Evolutionary conservation across 2,113 vertebrate species (phyloP).

Genomic region (Fregetta grallaria): DNA sequence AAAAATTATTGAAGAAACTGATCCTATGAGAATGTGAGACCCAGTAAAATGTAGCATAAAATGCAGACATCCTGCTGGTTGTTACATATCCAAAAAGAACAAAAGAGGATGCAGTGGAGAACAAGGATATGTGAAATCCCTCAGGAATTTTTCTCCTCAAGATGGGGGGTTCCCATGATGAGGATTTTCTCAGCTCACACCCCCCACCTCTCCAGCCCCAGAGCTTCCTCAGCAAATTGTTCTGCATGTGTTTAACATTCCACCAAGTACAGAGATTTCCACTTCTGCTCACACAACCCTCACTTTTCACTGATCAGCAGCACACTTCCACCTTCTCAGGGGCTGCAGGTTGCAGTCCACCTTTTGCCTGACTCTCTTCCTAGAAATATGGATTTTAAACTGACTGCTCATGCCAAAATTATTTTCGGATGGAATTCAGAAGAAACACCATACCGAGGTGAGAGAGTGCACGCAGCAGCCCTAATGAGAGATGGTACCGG

Average conservation of each 20-base stretch:
- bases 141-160: background rate
- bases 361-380: background rate
- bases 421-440: background rate
- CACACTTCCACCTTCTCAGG: background rate
- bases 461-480: fast-evolving
- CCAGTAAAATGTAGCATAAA: background rate
- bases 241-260: background rate
- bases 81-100: background rate
- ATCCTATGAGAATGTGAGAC: background rate
- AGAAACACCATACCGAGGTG: background rate
- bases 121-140: background rate
- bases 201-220: background rate
- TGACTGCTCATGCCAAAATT: background rate
- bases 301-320: background rate
- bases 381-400: background rate
- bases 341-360: background rate
- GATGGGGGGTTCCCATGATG: background rate
- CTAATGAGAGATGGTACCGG: background rate
- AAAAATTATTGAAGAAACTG: background rate
- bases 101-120: background rate
- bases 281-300: background rate
- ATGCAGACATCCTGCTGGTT: background rate
- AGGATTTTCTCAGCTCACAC: background rate
- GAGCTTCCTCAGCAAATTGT: background rate
- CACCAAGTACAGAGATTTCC: background rate